A percentile compares a stretch with the other conserved stretches of the same genome.
phyloP scores from a whole-genome alignment of 1,140 invertebrate genomes.

The Uloborus diversus region DNA sequence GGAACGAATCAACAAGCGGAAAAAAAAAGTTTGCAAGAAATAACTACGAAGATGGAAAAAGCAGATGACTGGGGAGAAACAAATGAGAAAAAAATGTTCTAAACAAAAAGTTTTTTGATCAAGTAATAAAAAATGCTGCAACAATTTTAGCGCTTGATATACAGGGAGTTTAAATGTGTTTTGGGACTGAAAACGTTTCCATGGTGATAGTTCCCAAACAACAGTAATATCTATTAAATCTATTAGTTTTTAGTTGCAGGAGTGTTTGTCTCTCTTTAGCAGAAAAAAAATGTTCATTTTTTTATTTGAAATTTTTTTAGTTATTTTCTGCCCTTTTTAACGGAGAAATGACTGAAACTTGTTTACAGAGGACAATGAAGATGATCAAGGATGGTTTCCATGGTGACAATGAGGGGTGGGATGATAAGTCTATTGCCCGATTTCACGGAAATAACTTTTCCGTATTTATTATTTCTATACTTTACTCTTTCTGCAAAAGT shows the following conservation, averaged over 20 bases:
- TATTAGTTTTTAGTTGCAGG: conserved; percentile 52
- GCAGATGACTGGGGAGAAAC: not conserved
- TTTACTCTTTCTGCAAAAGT: too few species aligned
- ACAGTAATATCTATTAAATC: conserved; percentile 56
- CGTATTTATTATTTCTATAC: conserved; percentile 18
- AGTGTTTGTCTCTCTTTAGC: conserved; percentile 21
- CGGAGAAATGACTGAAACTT: conserved; percentile 34
- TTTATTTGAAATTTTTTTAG: conserved; percentile 1
- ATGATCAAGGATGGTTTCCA: conserved; percentile 45
- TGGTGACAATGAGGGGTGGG: not conserved
- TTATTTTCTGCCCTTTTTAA: conserved; percentile 39
- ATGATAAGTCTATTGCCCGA: not conserved
- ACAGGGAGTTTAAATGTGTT: conserved; percentile 48
- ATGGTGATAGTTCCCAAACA: conserved; percentile 48
- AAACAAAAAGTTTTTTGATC: conserved; percentile 19
- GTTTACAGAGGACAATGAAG: conserved; percentile 50
- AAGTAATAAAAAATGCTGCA: conserved; percentile 40
- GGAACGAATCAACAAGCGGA: not conserved
- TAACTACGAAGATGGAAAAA: not conserved
- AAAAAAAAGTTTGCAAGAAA: not conserved
- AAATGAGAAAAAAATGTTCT: conserved; percentile 16
- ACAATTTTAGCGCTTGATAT: conserved; percentile 31
- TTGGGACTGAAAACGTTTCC: conserved; percentile 41
- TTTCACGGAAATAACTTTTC: conserved; percentile 1
- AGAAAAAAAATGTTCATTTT: not conserved